Conservation (phyloP, 1,140 invertebrate species). For the Amphibalanus amphitrite region DNA sequence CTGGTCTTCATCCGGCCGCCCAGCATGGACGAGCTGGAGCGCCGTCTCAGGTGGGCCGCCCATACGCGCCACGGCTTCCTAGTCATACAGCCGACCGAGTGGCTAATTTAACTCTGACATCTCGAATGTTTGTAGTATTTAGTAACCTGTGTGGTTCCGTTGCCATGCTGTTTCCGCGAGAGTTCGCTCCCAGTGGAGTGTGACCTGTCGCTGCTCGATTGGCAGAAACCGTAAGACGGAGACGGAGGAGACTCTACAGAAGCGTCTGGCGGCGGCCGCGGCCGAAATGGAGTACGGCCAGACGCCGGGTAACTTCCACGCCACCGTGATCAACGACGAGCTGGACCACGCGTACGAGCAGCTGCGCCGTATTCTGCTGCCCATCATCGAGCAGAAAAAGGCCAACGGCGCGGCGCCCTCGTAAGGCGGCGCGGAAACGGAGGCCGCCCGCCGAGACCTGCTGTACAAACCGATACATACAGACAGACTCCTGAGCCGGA, state of each 20-base stretch:
- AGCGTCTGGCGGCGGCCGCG: constrained; percentile 50
- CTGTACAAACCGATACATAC: no score
- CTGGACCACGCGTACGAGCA: constrained; percentile 70
- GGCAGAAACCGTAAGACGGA: constrained; percentile 54
- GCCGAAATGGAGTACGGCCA: constrained; percentile 68
- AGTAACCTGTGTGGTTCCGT: no score
- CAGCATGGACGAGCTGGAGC: constrained; percentile 38
- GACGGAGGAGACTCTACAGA: constrained; percentile 61
- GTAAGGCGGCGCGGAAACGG: not conserved
- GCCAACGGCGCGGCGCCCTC: not conserved
- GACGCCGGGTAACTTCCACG: constrained; percentile 66
- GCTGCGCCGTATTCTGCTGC: constrained; percentile 48
- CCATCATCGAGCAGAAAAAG: constrained; percentile 29
- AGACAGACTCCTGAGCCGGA: no score
- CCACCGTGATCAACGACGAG: constrained; percentile 78
- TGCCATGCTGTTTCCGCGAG: no score
- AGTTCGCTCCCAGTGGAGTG: no score
- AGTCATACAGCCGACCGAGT: no score
- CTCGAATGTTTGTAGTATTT: no score
- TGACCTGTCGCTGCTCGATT: not conserved
- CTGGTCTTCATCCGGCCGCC: constrained; percentile 91
- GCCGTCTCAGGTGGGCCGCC: not conserved
- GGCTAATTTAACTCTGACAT: no score
- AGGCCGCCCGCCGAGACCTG: no score
- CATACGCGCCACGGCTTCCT: no score